A percentile compares a stretch with the other conserved stretches of the same genome.
These are phyloP conservation scores for Simalia tracyae DNA, from an alignment of 2,797 vertebrate genomes.

Conservation along the genomic window DNA sequence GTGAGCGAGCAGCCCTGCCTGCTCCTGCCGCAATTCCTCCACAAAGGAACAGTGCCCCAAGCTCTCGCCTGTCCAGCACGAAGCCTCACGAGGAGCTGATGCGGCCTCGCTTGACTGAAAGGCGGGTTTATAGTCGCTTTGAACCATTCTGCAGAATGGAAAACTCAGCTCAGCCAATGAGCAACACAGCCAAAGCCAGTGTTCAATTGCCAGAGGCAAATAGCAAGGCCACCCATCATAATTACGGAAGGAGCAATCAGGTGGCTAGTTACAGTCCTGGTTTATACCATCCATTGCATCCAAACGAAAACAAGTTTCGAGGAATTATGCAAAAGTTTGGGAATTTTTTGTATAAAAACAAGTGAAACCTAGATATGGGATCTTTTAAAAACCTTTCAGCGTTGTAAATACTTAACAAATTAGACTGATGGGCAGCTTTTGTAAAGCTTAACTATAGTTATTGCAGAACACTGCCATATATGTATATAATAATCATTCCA, in stretches of 20 bases:
- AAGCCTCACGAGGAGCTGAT: slow-evolving; percentile 64
- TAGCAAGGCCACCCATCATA: slow-evolving; percentile 67
- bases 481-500: slow-evolving; percentile 55
- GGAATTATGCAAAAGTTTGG: slow-evolving; percentile 92
- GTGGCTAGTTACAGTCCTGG: slow-evolving; percentile 68
- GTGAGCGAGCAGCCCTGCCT: slow-evolving; percentile 51
- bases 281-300: slow-evolving; percentile 70
- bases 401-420: slow-evolving; percentile 42
- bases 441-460: slow-evolving; percentile 47
- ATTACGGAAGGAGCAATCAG: slow-evolving; percentile 69
- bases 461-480: slow-evolving; percentile 24
- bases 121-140: slow-evolving; percentile 84
- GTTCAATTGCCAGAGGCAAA: slow-evolving; percentile 72
- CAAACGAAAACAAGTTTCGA: slow-evolving; percentile 90
- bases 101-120: slow-evolving; percentile 71
- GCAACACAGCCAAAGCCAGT: slow-evolving; percentile 62
- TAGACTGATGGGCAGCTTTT: slow-evolving; percentile 35
- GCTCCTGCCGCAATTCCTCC: slow-evolving; percentile 50
- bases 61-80: slow-evolving; percentile 42
- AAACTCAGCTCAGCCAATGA: slow-evolving; percentile 58
- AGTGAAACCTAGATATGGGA: slow-evolving; percentile 49
- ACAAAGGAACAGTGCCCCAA: slow-evolving; percentile 47
- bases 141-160: slow-evolving; percentile 85
- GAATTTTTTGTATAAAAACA: slow-evolving; percentile 89
- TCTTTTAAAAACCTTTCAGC: slow-evolving; percentile 2